Base-by-base conservation (phyloP, 2,113 vertebrate species). In the Alethe castanea region DNA sequence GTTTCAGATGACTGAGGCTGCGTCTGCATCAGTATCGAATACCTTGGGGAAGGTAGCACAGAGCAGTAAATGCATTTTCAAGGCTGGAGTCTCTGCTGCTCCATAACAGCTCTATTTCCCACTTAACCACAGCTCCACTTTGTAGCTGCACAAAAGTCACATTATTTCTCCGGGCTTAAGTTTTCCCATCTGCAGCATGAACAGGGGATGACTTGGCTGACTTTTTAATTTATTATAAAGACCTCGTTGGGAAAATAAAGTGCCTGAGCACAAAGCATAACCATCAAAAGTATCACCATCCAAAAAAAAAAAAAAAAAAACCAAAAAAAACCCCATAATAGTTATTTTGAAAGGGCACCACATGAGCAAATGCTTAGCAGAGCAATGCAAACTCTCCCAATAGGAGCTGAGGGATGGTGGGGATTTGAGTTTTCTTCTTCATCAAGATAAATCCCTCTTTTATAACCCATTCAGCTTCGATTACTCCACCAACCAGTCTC, bases 1-100 rank as follows among this genome's bases (percentile, higher is more conserved):
- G 81, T 95, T 95, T 87, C 84, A 78, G 76, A 11, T 74, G 78
- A 60, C 54, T 25, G 79, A 90, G 86, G 67, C 86, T 92, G 94
- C 23, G 1, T 60, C 74, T 95, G 91, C 67, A 48, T 64, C 80
- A 7, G 35, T 22, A n/a, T 40, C 2, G 1, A 44, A 52, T 33
- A 64, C 50, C 20, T 44, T 17, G 66, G 87, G 70, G 53, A 79
- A 94, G 69, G 89, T 78, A 91, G 90, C 44, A 16, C 74, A 74
- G 66, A 81, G 53, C 61, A 79, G 85, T 13, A 20, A 78, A 88
- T 26, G 36, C 42, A 8, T 86, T 66, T 88, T 28, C 71, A 50
- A 3, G 53, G 87, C 66, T 76, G 91, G 79, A 70, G 38, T 33
- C 35, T n/a, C 42, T 83, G 66, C 81, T 81, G 73, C 50, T 66